Base-by-base conservation (phyloP, 2,113 vertebrate species). In the Lophochroa leadbeateri region DNA sequence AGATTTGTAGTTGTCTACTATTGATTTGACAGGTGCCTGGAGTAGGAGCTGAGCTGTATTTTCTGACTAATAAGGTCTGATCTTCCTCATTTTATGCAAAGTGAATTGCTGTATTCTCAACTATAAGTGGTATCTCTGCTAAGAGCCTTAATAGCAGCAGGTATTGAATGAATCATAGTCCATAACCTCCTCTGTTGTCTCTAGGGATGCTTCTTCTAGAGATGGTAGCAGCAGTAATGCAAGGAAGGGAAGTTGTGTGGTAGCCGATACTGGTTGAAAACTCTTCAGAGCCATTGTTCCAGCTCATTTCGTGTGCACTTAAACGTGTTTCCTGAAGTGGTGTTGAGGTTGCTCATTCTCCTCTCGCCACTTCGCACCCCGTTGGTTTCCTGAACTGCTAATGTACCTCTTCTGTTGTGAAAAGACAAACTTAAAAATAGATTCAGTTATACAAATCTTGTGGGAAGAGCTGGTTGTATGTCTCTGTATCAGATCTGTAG, bases 41-140 rank as follows among this genome's bases (percentile, higher is more conserved):
- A n/a, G n/a, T n/a, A n/a, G n/a, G n/a, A n/a, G n/a, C n/a, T n/a
- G n/a, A n/a, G n/a, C n/a, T n/a, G n/a, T n/a, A n/a, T n/a, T n/a
- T n/a, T n/a, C n/a, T n/a, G n/a, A n/a, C n/a, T n/a, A n/a, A n/a
- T n/a, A n/a, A n/a, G n/a, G n/a, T n/a, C n/a, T n/a, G n/a, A n/a
- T n/a, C n/a, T n/a, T n/a, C n/a, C n/a, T n/a, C 20, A 7, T 88
- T 94, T 96, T 64, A 89, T 89, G 74, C 41, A 50, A 84, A 94
- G 65, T 52, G 41, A 74, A 46, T 72, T 43, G 60, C 55, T 85
- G 83, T 47, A 35, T 88, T 82, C 80, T 84, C 65, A 70, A 28
- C 61, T 89, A 1, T 81, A 65, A 94, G 69, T 79, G 80, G 28
- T 39, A 8, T 84, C 80, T 91, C 49, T 77, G 70, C 44, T 68